Conservation (phyloP, 2,888 invertebrate genomes). For the Ophion costatus region DNA sequence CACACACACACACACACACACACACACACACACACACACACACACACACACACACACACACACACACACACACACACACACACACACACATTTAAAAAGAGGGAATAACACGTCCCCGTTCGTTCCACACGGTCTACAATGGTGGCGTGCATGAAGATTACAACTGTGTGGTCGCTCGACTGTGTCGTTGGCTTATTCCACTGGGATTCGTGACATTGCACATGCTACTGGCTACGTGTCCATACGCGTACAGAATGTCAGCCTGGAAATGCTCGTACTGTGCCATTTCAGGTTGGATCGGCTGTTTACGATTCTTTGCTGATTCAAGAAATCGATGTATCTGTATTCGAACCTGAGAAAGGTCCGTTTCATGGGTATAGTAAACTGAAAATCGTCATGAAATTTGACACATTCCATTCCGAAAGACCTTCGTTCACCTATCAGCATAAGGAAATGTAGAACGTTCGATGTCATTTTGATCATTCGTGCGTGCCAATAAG, state of each 20-base stretch:
- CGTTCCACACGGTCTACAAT: slow-evolving; percentile 38
- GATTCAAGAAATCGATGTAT: not conserved
- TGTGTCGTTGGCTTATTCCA: slow-evolving; percentile 43
- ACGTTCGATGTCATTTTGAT: too few species aligned
- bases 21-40: too few species aligned
- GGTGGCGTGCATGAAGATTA: slow-evolving; percentile 46
- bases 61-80: not conserved
- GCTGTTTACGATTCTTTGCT: not conserved
- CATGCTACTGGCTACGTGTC: slow-evolving; percentile 17
- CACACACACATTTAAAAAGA: not conserved
- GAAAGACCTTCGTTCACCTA: too few species aligned
- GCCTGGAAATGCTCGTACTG: slow-evolving; percentile 24
- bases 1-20: too few species aligned
- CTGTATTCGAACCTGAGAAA: too few species aligned
- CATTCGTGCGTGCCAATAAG: too few species aligned
- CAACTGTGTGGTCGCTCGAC: slow-evolving; percentile 45
- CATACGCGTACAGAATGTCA: slow-evolving; percentile 16
- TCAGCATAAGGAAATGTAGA: too few species aligned
- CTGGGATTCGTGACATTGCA: slow-evolving; percentile 61
- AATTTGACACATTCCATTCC: too few species aligned
- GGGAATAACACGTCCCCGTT: slow-evolving; percentile 29
- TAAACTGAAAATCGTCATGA: too few species aligned
- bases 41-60: too few species aligned
- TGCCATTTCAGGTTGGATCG: not conserved
- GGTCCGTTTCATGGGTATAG: too few species aligned